phyloP scores from a whole-genome alignment of 2,113 vertebrate species.

The Toxostoma redivivum region DNA sequence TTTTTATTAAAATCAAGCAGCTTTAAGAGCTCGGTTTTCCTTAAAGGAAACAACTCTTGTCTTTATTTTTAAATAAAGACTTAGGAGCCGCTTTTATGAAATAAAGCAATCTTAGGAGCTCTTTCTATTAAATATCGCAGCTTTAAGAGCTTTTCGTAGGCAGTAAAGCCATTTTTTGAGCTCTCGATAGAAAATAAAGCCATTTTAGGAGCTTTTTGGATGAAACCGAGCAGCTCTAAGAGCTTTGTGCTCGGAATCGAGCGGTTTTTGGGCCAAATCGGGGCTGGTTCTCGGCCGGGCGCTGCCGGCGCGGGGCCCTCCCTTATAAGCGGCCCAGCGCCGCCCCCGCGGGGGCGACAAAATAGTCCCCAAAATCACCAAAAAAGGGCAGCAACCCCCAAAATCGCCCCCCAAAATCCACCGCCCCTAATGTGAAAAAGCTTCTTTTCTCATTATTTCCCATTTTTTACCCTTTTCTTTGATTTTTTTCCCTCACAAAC shows the following conservation, averaged over 20 bases:
- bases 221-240: not conserved
- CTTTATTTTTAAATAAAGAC: not conserved
- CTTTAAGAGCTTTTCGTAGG: not conserved
- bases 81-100: not conserved
- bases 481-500: not conserved
- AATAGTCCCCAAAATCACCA: not conserved
- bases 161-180: not conserved
- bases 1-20: not conserved
- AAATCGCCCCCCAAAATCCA: not conserved
- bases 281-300: not conserved
- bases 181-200: not conserved
- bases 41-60: not conserved
- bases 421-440: not conserved
- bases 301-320: not conserved
- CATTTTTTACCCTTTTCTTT: accelerated
- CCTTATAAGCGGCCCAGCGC: accelerated
- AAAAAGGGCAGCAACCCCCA: not conserved
- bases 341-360: not conserved
- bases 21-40: not conserved
- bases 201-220: not conserved
- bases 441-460: accelerated
- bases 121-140: accelerated
- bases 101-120: not conserved
- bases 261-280: not conserved
- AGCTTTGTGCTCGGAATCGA: not conserved